A percentile compares a stretch with the other conserved stretches of the same genome.
These are phyloP conservation scores for Nephrotoma appendiculata DNA, from an alignment of 2,888 invertebrate species.

Conservation along the genomic window DNA sequence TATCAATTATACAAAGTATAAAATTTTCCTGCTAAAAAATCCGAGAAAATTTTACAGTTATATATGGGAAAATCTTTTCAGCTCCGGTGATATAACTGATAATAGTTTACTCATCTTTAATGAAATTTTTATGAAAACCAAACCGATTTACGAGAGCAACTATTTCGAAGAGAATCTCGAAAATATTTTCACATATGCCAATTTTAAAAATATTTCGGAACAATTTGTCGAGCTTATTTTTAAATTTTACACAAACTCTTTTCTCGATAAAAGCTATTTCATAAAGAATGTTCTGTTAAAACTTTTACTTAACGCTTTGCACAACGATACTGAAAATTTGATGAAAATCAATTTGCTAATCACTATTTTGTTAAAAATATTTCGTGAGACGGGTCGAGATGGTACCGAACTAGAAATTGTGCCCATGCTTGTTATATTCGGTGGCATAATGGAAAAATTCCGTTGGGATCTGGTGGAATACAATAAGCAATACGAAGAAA, in stretches of 20 bases:
- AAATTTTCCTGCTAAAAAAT: slow-evolving; percentile 19
- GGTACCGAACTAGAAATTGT: slow-evolving; percentile 21
- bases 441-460: slow-evolving; percentile 22
- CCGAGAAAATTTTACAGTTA: slow-evolving; percentile 17
- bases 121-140: slow-evolving; percentile 14
- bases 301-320: background rate
- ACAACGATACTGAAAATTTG: background rate
- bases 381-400: slow-evolving; percentile 9
- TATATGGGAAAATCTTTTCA: background rate
- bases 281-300: background rate
- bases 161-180: background rate
- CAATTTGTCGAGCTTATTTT: background rate
- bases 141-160: slow-evolving; percentile 9
- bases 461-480: slow-evolving; percentile 24
- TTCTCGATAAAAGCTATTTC: background rate
- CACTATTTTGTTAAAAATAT: slow-evolving; percentile 19
- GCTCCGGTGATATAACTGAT: background rate
- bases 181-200: background rate
- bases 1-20: background rate
- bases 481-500: slow-evolving; percentile 19
- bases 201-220: background rate
- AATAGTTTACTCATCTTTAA: slow-evolving; percentile 13
- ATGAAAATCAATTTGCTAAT: slow-evolving; percentile 10
- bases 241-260: background rate
- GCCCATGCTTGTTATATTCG: slow-evolving; percentile 21